phyloP scores from a whole-genome alignment of 1,140 invertebrate genomes.

The Dendroctonus ponderosae region DNA sequence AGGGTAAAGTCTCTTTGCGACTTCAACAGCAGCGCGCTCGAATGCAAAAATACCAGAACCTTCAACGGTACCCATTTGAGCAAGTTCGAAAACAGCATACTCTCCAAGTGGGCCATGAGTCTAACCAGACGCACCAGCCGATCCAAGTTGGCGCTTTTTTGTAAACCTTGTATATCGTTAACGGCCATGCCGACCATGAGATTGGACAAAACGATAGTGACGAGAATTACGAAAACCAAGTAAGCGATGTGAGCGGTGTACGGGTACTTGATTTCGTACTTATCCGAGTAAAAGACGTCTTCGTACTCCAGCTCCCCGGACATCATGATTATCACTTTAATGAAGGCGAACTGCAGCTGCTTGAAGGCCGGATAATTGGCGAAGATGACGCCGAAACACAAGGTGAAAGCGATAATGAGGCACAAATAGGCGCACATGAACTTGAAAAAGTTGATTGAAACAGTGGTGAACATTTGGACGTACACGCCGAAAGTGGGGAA shows the following conservation, averaged over 20 bases:
- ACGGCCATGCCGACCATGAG: conserved; percentile 81
- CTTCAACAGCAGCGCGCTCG: conserved; percentile 67
- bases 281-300: conserved; percentile 72
- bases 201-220: conserved; percentile 84
- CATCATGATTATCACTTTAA: conserved; percentile 88
- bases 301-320: conserved; percentile 82
- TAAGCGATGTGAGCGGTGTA: conserved; percentile 72
- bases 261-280: conserved; percentile 56
- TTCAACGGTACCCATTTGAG: conserved; percentile 64
- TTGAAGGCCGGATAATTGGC: conserved; percentile 71
- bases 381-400: conserved; percentile 77
- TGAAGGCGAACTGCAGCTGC: conserved; percentile 59
- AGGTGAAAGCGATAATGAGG: conserved; percentile 72
- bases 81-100: conserved; percentile 74
- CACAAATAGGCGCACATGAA: conserved; percentile 79
- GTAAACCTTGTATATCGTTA: conserved; percentile 79
- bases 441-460: conserved; percentile 79
- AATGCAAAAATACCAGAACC: conserved; percentile 63
- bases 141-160: conserved; percentile 76
- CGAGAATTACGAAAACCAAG: conserved; percentile 73
- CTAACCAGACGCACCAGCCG: conserved; percentile 76
- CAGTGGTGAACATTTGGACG: conserved; percentile 83
- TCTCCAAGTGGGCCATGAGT: conserved; percentile 75
- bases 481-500: conserved; percentile 84
- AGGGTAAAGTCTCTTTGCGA: conserved; percentile 69